Base-by-base conservation (phyloP, 2,113 vertebrate genomes). In the Coptodon bakossiorum region DNA sequence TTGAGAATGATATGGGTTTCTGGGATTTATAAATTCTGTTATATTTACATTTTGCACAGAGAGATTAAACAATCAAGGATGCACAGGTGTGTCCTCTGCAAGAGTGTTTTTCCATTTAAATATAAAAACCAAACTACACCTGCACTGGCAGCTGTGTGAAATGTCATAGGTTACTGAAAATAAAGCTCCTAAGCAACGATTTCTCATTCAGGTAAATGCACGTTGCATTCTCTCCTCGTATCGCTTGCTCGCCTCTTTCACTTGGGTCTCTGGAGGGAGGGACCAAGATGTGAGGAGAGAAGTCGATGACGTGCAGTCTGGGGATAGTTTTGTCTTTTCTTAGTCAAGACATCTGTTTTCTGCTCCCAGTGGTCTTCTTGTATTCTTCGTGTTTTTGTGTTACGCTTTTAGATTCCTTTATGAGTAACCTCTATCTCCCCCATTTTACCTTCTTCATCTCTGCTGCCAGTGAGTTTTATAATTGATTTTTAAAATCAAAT, bases 391-490 rank as follows among this genome's bases (percentile, higher is more conserved):
- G 7, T 24, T 71, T 45, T 73, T 73, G 38, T 73, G 66, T 43
- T 73, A 45, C 1, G 13, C 38, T 73, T 17, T 73, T 73, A 16
- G 38, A 27, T 73, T 73, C 66, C 38, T 0, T 43, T 16, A 45
- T 73, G 66, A 45, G 38, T 27, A 71, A 71, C 66, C 38, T 4
- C 10, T 7, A 12, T 38, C 17, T 13, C 34, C 11, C 34, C 34
- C 34, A 68, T 68, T 38, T 14, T 1, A 16, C 6, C 22, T 24
- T 43, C 66, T 40, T 71, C 22, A 43, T 1, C 12, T 45, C 45
- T 9, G 22, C 22, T 71, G 66, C 38, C 7, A 45, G 0, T 27
- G 7, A 73, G 13, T 43, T 73, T 0, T 71, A 71, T 6, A 73
- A 43, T 0, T 9, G 38, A 27, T 73, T 5, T 66, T 27, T 16